Base-by-base conservation (phyloP, 2,797 vertebrate genomes). In the Petrocephalus sullivani region DNA sequence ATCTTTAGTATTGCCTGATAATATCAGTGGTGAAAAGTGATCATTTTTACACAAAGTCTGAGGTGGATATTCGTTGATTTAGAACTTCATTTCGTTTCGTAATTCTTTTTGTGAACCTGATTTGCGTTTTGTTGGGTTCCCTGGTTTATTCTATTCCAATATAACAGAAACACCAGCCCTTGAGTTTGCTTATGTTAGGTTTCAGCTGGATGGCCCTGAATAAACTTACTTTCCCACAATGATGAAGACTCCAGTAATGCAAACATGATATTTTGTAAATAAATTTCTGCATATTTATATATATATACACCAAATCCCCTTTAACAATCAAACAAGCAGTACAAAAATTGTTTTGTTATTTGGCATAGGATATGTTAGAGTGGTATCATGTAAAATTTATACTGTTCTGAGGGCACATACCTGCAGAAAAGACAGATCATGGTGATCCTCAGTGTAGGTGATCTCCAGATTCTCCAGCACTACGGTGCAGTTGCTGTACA, bases 381-480 rank as follows among this genome's bases (percentile, higher is more conserved):
- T 83, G 46, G 8, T 14, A 5, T 54, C 2, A 8, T 4, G 3
- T 54, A 49, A 84, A 28, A 23, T 54, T 3, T 1, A 53, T 28
- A 14, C 10, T 56, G 14, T 84, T 84, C 33, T 51, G 46, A 81
- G 12, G 2, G 19, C 75, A 81, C 85, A 94, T 93, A 99, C 98
- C 96, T 93, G 94, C 58, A 99, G 95, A 92, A 99, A 99, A 88
- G 97, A 98, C 87, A 98, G 94, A 92, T 99, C 96, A 0, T 94
- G 95, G 51, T 96, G 92, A 14, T 93, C 93, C 5, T 96, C 95
- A 90, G 96, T 94, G 0, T 98, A 92, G 1, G 98, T 98, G 89
- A 99, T 95, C 92, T 99, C 98, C 93, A 99, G 93, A 92, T 99
- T 99, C 91, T 98, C 97, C 85, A 99, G 95, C 2, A 99, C 94